These are phyloP conservation scores for Triops longicaudatus DNA, from an alignment of 1,140 invertebrate genomes.

Conservation along the genomic window DNA sequence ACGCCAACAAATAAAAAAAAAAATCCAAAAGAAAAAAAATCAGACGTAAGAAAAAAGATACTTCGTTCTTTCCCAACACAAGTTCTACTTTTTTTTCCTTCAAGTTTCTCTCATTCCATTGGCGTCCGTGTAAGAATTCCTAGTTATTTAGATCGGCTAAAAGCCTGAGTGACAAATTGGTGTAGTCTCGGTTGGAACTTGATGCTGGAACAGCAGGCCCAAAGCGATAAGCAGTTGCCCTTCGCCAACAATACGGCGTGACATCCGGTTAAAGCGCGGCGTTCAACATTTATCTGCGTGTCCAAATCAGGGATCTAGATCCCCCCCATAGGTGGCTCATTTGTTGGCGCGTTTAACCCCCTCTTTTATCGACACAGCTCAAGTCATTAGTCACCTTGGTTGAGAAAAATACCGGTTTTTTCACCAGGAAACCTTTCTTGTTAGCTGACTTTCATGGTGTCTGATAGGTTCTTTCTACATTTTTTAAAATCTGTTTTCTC, in stretches of 20 bases:
- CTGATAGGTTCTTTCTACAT: background rate
- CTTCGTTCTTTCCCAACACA: no score
- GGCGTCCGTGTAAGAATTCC: no score
- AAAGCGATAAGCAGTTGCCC: background rate
- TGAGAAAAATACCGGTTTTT: background rate
- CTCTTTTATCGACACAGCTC: background rate
- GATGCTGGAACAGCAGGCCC: background rate
- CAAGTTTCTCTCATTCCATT: no score
- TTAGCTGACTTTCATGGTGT: background rate
- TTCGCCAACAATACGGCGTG: background rate
- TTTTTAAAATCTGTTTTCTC: background rate
- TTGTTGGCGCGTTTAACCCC: slow-evolving; percentile 4
- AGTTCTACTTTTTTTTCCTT: no score
- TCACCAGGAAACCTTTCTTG: background rate
- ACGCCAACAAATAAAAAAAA: no score
- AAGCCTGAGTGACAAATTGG: background rate
- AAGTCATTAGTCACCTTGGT: background rate
- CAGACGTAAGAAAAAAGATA: no score
- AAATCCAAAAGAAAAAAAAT: no score
- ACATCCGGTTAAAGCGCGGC: slow-evolving; percentile 4
- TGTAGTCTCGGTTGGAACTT: slow-evolving; percentile 8
- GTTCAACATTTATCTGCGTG: background rate
- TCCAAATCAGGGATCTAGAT: slow-evolving; percentile 15
- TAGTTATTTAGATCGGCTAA: no score
- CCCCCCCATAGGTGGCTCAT: slow-evolving; percentile 2